Evolutionary conservation across 2,797 vertebrate species (phyloP).

Genomic region (Bovichtus variegatus): DNA sequence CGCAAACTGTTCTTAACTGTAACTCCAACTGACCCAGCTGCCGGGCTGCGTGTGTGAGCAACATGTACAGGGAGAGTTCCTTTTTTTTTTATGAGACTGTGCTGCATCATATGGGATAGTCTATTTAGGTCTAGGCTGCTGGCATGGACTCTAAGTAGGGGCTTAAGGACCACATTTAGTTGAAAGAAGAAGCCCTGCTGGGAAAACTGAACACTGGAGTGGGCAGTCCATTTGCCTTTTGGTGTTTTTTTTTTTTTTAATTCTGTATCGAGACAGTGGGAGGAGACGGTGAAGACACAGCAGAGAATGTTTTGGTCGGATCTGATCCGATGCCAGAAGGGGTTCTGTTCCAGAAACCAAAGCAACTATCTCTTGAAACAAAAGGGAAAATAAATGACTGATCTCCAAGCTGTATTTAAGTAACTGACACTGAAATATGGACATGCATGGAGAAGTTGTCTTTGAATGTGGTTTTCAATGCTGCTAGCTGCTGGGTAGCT

Average conservation of each 20-base stretch:
- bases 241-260: slow-evolving; percentile 23
- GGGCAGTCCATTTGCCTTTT: not conserved
- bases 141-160: slow-evolving; percentile 64
- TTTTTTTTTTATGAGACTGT: slow-evolving; percentile 80
- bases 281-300: not conserved
- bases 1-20: slow-evolving; percentile 61
- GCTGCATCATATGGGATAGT: slow-evolving; percentile 71
- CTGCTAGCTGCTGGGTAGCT: slow-evolving; percentile 16
- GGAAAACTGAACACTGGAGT: slow-evolving; percentile 44
- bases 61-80: slow-evolving; percentile 55
- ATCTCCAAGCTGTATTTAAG: not conserved
- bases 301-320: slow-evolving; percentile 27
- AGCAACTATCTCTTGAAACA: slow-evolving; percentile 9
- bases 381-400: slow-evolving; percentile 5
- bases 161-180: slow-evolving; percentile 77
- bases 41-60: slow-evolving; percentile 38
- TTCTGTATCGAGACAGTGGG: not conserved
- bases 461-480: slow-evolving; percentile 24
- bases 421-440: not conserved
- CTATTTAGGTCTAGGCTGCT: slow-evolving; percentile 79
- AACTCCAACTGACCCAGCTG: slow-evolving; percentile 81
- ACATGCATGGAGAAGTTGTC: slow-evolving; percentile 14
- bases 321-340: slow-evolving; percentile 25
- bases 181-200: slow-evolving; percentile 59
- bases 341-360: slow-evolving; percentile 25